A percentile compares a stretch with the other conserved stretches of the same genome.
These are phyloP conservation scores for Drosophila tropicalis DNA, from an alignment of 1,140 invertebrate genomes.

Conservation along the genomic window DNA sequence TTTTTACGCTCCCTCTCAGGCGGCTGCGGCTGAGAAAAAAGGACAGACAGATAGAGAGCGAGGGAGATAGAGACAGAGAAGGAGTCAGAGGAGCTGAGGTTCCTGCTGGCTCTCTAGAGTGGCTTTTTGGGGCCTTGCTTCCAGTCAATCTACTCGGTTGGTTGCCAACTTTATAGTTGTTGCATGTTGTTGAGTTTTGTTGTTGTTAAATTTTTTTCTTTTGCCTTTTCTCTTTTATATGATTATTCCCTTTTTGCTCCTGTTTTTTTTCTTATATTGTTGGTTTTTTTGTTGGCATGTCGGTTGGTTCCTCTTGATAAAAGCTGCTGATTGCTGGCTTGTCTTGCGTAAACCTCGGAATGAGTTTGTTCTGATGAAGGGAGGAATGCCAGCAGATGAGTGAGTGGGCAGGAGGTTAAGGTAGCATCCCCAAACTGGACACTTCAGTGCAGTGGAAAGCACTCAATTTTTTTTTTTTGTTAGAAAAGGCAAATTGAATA, in stretches of 20 bases:
- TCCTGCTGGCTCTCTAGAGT: slow-evolving; percentile 30
- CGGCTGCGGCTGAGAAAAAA: not conserved
- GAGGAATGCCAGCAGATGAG: not conserved
- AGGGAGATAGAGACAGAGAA: not conserved
- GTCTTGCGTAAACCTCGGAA: slow-evolving; percentile 31
- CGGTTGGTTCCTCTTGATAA: slow-evolving; percentile 26
- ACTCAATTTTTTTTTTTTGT: slow-evolving; percentile 7
- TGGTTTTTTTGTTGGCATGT: slow-evolving; percentile 16
- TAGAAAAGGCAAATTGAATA: slow-evolving; percentile 4
- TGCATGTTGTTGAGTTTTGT: slow-evolving; percentile 48
- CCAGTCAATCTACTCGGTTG: slow-evolving; percentile 61
- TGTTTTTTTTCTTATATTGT: not conserved
- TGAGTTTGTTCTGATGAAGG: not conserved
- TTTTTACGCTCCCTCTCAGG: not conserved
- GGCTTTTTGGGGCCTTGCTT: slow-evolving; percentile 53
- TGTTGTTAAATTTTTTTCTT: slow-evolving; percentile 28
- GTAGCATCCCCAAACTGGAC: not conserved
- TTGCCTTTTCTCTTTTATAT: slow-evolving; percentile 2
- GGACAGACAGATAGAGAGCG: not conserved
- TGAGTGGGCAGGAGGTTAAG: slow-evolving; percentile 4
- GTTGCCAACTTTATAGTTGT: slow-evolving; percentile 52
- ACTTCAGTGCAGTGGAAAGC: not conserved
- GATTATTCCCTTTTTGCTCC: slow-evolving; percentile 17
- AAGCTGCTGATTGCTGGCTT: slow-evolving; percentile 53
- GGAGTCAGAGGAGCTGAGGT: not conserved